These are phyloP conservation scores for Hemistola chrysoprasaria DNA, from an alignment of 2,888 invertebrate species.

Conservation along the genomic window DNA sequence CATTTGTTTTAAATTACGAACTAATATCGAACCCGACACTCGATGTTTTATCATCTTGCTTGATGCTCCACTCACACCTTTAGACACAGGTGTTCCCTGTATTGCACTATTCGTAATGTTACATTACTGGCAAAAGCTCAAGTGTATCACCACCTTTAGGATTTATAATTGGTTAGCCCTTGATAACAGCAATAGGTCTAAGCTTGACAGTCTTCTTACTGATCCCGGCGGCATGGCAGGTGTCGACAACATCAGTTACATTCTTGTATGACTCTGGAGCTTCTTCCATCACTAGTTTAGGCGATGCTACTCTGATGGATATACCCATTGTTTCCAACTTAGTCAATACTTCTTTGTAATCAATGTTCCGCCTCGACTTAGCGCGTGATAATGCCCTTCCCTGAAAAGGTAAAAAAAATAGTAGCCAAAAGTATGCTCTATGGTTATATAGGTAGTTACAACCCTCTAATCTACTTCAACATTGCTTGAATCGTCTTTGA, in stretches of 20 bases:
- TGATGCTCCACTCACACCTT: too few species aligned
- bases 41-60: too few species aligned
- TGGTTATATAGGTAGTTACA: too few species aligned
- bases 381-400: slow-evolving; percentile 98
- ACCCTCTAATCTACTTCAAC: too few species aligned
- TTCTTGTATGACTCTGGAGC: slow-evolving; percentile 99
- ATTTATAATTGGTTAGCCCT: slow-evolving; percentile 85
- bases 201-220: slow-evolving; percentile 98
- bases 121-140: slow-evolving; percentile 6
- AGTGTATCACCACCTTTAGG: slow-evolving; percentile 7
- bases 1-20: too few species aligned
- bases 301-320: slow-evolving; percentile 98
- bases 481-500: too few species aligned
- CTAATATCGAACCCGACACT: too few species aligned
- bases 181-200: slow-evolving; percentile 98
- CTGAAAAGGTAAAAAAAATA: slow-evolving; percentile 80
- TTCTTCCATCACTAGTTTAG: slow-evolving; percentile 99
- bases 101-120: too few species aligned
- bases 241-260: slow-evolving; percentile 99
- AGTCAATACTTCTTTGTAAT: slow-evolving; percentile 94
- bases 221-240: slow-evolving; percentile 98
- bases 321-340: slow-evolving; percentile 93
- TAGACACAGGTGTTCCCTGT: too few species aligned
- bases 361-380: slow-evolving; percentile 97
- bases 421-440: too few species aligned